Base-by-base conservation (phyloP, 2,113 vertebrate species). In the Cottus gobio region DNA sequence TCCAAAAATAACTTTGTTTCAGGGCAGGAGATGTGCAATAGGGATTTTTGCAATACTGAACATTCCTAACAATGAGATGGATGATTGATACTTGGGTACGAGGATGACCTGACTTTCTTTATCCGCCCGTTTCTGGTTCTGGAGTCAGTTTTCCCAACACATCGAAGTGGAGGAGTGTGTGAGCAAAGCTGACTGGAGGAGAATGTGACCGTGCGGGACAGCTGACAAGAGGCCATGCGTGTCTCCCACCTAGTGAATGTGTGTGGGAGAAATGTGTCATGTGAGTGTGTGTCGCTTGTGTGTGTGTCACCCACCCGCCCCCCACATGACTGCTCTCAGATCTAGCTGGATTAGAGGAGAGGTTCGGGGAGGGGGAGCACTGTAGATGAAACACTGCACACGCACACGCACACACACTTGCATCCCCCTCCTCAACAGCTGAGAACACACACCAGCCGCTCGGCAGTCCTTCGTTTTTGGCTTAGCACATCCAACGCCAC, bases 1-100 rank as follows among this genome's bases (percentile, higher is more conserved):
- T 9, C 52, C 52, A 31, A 24, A 76, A 65, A 80, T 34, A 75
- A 58, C 42, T 4, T 30, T 5, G 50, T 15, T 65, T 52, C 36
- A 74, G 67, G 66, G 78, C 28, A 20, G 52, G 44, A 74, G 61
- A 20, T 64, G 75, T 8, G 39, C 48, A 75, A 58, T 31, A 0
- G 26, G 76, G 71, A 89, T 85, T 75, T 75, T 77, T 88, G 79
- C 66, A 77, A 88, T 81, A 46, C 61, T 85, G 52, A 87, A 89
- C 90, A 90, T 90, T 90, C 90, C 84, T 71, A 26, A 70, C 58
- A 39, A 70, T 66, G 62, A 77, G 39, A 71, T 24, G 65, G 20
- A 57, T 57, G 84, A 85, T 66, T 65, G 74, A 83, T 83, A 72
- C 39, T 36, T 12, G 7, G 30, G 64, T 57, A 44, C 0, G 22